Evolutionary conservation across 2,113 vertebrate genomes (phyloP).

Genomic region (Psilopsiagon aymara): DNA sequence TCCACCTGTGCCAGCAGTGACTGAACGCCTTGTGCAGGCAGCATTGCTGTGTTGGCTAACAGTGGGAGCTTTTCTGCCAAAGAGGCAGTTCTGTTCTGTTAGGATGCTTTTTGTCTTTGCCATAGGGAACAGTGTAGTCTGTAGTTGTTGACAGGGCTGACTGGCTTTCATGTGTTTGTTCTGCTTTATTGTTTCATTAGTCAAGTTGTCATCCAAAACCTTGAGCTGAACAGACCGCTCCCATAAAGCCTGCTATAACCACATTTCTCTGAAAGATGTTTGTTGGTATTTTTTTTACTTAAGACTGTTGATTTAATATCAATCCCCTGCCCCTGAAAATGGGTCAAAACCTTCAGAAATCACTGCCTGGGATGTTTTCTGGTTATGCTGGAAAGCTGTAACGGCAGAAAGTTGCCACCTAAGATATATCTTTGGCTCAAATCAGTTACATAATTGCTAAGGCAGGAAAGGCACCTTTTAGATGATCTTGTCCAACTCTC

Average conservation of each 20-base stretch:
- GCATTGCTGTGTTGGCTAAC: neutral
- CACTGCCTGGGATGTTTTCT: neutral
- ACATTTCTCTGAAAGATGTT: neutral
- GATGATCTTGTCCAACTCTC: neutral
- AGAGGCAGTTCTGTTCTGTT: neutral
- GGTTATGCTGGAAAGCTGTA: neutral
- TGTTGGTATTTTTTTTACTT: neutral
- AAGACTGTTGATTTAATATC: neutral
- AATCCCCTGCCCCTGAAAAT: neutral
- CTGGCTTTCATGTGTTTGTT: neutral
- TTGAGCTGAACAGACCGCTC: neutral
- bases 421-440: neutral
- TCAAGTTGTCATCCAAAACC: neutral
- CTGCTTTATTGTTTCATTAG: neutral
- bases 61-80: neutral
- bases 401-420: neutral
- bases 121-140: accelerated
- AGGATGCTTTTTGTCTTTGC: neutral
- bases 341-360: neutral
- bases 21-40: neutral
- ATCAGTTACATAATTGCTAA: neutral
- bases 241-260: neutral
- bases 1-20: neutral
- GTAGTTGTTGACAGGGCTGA: neutral
- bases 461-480: neutral